Percentiles rank a stretch among this genome's conserved stretches.
Evolutionary conservation across 2,888 invertebrate genomes (phyloP).

Genomic region (Pammene fasciana): DNA sequence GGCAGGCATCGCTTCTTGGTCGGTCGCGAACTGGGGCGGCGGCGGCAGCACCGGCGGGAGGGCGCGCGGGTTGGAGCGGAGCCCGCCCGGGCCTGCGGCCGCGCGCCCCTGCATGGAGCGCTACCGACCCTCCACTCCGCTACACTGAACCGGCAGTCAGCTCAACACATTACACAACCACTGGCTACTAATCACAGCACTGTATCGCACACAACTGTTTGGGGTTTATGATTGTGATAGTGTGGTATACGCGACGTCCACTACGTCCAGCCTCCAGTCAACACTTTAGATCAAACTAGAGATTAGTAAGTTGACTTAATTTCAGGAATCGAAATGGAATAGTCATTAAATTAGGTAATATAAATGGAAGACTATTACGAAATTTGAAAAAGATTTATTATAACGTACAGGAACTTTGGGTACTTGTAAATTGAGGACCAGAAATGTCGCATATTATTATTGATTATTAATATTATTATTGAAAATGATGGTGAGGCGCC

Average conservation of each 20-base stretch:
- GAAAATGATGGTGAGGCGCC: too few species aligned
- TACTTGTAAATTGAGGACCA: too few species aligned
- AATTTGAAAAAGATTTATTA: too few species aligned
- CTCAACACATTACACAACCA: slow-evolving; percentile 30
- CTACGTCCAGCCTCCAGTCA: too few species aligned
- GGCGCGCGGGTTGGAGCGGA: slow-evolving; percentile 79
- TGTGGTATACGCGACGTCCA: neutral
- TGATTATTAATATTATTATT: too few species aligned
- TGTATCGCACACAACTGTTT: neutral
- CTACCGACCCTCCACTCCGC: slow-evolving; percentile 65
- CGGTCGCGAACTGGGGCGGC: slow-evolving; percentile 76
- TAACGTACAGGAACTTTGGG: too few species aligned
- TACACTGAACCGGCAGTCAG: slow-evolving; percentile 30
- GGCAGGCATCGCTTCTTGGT: slow-evolving; percentile 78
- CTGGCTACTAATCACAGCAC: slow-evolving; percentile 12
- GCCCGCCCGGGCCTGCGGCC: slow-evolving; percentile 79
- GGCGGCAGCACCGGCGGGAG: slow-evolving; percentile 76
- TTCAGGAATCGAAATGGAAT: neutral
- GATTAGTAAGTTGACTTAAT: neutral
- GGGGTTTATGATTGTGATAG: neutral
- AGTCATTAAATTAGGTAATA: too few species aligned
- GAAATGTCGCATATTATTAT: too few species aligned
- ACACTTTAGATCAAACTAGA: too few species aligned
- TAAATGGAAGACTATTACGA: too few species aligned
- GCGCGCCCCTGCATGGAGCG: slow-evolving; percentile 80